Conservation (phyloP, 2,888 invertebrate genomes). For the Pachliopta kotzebuea region DNA sequence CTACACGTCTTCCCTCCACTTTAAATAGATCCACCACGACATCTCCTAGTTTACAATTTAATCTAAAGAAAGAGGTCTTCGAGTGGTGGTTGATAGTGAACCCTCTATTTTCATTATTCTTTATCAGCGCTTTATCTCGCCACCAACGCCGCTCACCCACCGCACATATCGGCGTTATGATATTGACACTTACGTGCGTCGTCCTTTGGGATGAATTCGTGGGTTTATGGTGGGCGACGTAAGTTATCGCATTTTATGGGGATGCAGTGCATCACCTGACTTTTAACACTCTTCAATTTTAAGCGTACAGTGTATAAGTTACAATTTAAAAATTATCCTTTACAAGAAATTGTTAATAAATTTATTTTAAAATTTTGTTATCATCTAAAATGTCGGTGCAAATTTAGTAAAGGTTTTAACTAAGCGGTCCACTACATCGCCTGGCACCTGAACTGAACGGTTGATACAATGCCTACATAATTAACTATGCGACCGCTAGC, state of each 20-base stretch:
- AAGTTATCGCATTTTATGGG: conserved; percentile 60
- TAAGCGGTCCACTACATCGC: conserved; percentile 15
- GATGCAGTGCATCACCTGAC: conserved; percentile 30
- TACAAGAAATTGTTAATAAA: too few species aligned
- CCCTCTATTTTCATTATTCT: conserved; percentile 46
- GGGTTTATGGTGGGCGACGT: conserved; percentile 56
- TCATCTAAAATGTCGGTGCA: background rate
- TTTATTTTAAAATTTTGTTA: too few species aligned
- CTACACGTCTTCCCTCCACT: conserved; percentile 35
- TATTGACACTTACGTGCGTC: conserved; percentile 50
- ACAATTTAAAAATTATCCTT: too few species aligned
- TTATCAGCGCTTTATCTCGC: conserved; percentile 50
- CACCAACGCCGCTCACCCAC: conserved; percentile 52
- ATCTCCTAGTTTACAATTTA: conserved; percentile 3
- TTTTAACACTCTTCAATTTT: conserved; percentile 10
- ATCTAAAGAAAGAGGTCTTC: conserved; percentile 25
- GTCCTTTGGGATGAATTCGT: conserved; percentile 50
- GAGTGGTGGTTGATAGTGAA: conserved; percentile 33
- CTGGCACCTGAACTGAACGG: conserved; percentile 14
- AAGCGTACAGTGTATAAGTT: conserved; percentile 1
- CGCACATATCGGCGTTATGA: conserved; percentile 43
- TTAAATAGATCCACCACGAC: conserved; percentile 38
- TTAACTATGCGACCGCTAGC: conserved; percentile 21
- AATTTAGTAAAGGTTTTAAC: conserved; percentile 1
- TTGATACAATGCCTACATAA: conserved; percentile 28